A percentile compares a stretch with the other conserved stretches of the same genome.
Conservation (phyloP, 2,113 vertebrate species). For the Otus sunia region DNA sequence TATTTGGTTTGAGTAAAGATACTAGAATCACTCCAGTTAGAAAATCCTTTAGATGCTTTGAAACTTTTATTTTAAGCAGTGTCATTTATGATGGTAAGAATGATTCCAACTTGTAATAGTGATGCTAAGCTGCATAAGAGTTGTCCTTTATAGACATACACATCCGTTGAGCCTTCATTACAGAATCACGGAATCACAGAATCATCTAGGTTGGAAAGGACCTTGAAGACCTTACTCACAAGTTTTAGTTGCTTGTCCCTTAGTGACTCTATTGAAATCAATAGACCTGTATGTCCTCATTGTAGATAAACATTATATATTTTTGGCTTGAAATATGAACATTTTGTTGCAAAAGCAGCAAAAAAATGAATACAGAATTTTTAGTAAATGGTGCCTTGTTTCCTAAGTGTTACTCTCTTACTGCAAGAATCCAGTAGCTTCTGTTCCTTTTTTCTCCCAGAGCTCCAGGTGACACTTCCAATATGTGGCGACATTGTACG, state of each 20-base stretch:
- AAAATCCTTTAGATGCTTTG: background rate
- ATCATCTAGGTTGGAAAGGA: too few relatives aligned
- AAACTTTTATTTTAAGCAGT: background rate
- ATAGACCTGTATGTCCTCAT: background rate
- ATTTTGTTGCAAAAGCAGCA: background rate
- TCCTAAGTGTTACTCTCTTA: background rate
- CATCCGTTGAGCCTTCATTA: background rate
- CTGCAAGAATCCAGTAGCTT: background rate
- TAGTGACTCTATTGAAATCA: background rate
- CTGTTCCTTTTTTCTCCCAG: background rate
- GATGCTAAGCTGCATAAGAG: background rate
- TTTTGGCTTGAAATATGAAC: background rate
- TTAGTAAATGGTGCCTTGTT: background rate
- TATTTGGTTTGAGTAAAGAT: background rate
- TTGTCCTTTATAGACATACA: background rate
- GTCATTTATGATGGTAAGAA: background rate
- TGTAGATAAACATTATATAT: background rate
- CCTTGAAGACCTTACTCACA: background rate
- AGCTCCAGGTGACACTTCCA: background rate
- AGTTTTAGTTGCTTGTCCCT: background rate
- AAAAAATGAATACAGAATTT: background rate
- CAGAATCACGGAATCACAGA: too few relatives aligned
- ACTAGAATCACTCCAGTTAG: background rate
- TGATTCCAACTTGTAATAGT: background rate
- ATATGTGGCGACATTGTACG: background rate